These are phyloP conservation scores for Bombus waltoni DNA, from an alignment of 1,140 invertebrate species.

Conservation along the genomic window DNA sequence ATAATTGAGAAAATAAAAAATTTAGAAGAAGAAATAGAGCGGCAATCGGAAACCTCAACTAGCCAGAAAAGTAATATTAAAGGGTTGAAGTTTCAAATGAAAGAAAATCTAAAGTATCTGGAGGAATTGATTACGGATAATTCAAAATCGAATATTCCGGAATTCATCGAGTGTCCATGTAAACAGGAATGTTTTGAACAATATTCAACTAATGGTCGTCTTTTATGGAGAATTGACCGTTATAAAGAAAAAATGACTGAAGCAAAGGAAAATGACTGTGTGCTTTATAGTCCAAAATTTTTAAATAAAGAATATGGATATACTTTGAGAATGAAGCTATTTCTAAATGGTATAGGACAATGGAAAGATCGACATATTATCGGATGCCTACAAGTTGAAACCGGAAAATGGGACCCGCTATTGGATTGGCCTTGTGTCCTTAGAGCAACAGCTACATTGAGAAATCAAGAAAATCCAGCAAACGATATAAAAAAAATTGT, in stretches of 20 bases:
- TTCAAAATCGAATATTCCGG: neutral
- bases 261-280: slow-evolving; percentile 85
- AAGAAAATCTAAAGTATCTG: slow-evolving; percentile 66
- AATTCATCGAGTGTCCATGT: slow-evolving; percentile 17
- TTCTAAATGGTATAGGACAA: slow-evolving; percentile 88
- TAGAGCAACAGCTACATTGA: slow-evolving; percentile 84
- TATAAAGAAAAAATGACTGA: slow-evolving; percentile 86
- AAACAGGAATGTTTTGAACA: slow-evolving; percentile 5
- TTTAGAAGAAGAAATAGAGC: slow-evolving; percentile 47
- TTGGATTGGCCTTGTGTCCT: slow-evolving; percentile 88
- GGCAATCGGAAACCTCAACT: slow-evolving; percentile 19
- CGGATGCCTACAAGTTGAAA: slow-evolving; percentile 85
- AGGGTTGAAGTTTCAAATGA: slow-evolving; percentile 68
- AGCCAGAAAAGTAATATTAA: slow-evolving; percentile 55
- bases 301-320: slow-evolving; percentile 88
- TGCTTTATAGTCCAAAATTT: slow-evolving; percentile 86
- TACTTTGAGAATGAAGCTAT: slow-evolving; percentile 86
- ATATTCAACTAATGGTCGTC: slow-evolving; percentile 81
- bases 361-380: slow-evolving; percentile 89
- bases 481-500: slow-evolving; percentile 82
- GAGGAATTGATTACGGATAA: slow-evolving; percentile 65
- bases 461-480: slow-evolving; percentile 84
- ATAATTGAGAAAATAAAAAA: slow-evolving; percentile 61
- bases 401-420: slow-evolving; percentile 87
- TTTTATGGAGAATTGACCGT: slow-evolving; percentile 88